These are phyloP conservation scores for Petrolisthes manimaculis DNA, from an alignment of 2,888 invertebrate species.

Conservation along the genomic window DNA sequence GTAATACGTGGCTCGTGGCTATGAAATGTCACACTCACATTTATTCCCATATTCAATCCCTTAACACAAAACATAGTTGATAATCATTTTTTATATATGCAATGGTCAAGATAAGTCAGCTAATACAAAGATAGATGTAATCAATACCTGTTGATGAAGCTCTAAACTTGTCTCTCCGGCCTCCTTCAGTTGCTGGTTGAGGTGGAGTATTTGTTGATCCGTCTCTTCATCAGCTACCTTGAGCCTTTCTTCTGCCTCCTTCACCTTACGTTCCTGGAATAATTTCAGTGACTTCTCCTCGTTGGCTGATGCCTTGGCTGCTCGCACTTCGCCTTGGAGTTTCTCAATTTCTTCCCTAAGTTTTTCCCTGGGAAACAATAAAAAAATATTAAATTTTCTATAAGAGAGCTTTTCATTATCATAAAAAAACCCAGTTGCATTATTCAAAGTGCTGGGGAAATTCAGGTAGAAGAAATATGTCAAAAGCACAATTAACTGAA, in stretches of 20 bases:
- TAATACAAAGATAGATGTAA: no score
- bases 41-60: no score
- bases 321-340: slow-evolving; percentile 72
- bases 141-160: slow-evolving; percentile 69
- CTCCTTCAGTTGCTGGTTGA: slow-evolving; percentile 40
- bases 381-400: neutral
- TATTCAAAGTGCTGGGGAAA: neutral
- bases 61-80: no score
- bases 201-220: slow-evolving; percentile 69
- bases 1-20: no score
- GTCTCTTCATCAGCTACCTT: slow-evolving; percentile 67
- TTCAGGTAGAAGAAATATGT: no score
- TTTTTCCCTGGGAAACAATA: slow-evolving; percentile 54
- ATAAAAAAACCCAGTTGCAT: neutral
- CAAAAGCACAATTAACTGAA: no score
- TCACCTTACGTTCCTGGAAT: slow-evolving; percentile 70
- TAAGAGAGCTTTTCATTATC: no score
- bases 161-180: slow-evolving; percentile 68
- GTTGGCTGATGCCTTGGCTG: slow-evolving; percentile 72
- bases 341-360: slow-evolving; percentile 73
- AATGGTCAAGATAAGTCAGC: no score
- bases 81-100: no score
- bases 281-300: slow-evolving; percentile 75
- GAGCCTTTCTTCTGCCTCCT: slow-evolving; percentile 66
- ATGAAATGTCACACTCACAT: no score